Base-by-base conservation (phyloP, 1,140 invertebrate genomes). In the Heliconius eleuchia region DNA sequence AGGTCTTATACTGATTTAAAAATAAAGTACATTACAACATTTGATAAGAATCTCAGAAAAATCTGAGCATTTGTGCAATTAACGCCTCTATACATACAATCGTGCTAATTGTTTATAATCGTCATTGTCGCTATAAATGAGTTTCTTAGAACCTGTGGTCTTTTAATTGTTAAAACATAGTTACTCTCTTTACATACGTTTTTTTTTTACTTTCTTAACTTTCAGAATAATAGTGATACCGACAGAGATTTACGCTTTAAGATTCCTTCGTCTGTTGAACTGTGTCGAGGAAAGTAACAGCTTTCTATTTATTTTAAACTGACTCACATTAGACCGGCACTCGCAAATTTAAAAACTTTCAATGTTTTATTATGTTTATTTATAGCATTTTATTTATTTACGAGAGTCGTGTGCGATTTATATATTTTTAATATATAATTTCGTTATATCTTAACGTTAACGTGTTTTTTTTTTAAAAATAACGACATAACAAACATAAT, bases 221-320 rank as follows among this genome's bases (percentile, higher is more conserved):
- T 42, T n/a, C 55, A 39, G 6, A 76, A 34, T 23, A 18, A 76
- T 11, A 34, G 27, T 18, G 50, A 13, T 23, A 70, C 11, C 27
- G 42, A 66, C 16, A 74, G 55, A 39, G 30, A 74, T 52, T 55
- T 74, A 3, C 30, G 46, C 18, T 60, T 37, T 46, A 46, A 76
- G 16, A 76, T 50, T 76, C 52, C 60, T 66, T 30, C 60, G 74
- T 27, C 30, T 71, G 74, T 76, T 72, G 74, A 76, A 70, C 74
- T 76, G 74, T 76, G 74, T 70, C 74, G 74, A 76, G 74, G 60
- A 76, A 76, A 76, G 42, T 55, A n/a, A 46, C 60, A 46, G 66
- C 74, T 76, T 76, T 76, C 74, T 76, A 76, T 70, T 76, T 75
- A 34, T 75, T 60, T 60, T 57, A 75, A 75, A 57, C 8, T 66